Conservation (phyloP, 2,888 invertebrate genomes). For the Nineta flava region DNA sequence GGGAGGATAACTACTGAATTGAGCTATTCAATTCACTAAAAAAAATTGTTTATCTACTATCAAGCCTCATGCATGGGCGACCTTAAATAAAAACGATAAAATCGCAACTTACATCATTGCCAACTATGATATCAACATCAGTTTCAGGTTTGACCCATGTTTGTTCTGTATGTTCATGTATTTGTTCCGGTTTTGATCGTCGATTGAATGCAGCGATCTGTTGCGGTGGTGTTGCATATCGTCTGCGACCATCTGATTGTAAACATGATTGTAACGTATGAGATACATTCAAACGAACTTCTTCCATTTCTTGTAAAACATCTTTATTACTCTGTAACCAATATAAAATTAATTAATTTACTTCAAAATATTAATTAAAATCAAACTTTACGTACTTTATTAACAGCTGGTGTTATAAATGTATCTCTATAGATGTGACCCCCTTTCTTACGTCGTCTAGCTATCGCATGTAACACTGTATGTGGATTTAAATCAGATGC, state of each 20-base stretch:
- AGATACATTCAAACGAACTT: slow-evolving; percentile 66
- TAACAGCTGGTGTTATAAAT: slow-evolving; percentile 46
- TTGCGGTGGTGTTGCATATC: slow-evolving; percentile 77
- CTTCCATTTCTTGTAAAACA: slow-evolving; percentile 63
- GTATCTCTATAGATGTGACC: slow-evolving; percentile 38
- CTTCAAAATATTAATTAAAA: background rate
- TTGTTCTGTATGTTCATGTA: slow-evolving; percentile 33
- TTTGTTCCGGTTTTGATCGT: slow-evolving; percentile 53
- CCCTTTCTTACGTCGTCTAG: slow-evolving; percentile 42
- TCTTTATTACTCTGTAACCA: slow-evolving; percentile 33
- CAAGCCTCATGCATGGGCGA: too few species aligned
- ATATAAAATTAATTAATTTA: background rate
- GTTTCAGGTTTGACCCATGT: slow-evolving; percentile 44
- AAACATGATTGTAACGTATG: slow-evolving; percentile 75
- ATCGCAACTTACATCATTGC: slow-evolving; percentile 54
- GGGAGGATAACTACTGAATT: too few species aligned
- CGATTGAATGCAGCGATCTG: slow-evolving; percentile 81
- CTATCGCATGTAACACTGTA: slow-evolving; percentile 72
- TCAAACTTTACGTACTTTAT: slow-evolving; percentile 26
- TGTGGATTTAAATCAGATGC: slow-evolving; percentile 81
- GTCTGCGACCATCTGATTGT: slow-evolving; percentile 63
- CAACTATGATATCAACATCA: slow-evolving; percentile 50
- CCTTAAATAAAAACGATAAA: too few species aligned
- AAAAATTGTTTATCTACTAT: too few species aligned
- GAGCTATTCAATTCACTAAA: too few species aligned